These are phyloP conservation scores for Leptopterna dolabrata DNA, from an alignment of 2,888 invertebrate species.

Conservation along the genomic window DNA sequence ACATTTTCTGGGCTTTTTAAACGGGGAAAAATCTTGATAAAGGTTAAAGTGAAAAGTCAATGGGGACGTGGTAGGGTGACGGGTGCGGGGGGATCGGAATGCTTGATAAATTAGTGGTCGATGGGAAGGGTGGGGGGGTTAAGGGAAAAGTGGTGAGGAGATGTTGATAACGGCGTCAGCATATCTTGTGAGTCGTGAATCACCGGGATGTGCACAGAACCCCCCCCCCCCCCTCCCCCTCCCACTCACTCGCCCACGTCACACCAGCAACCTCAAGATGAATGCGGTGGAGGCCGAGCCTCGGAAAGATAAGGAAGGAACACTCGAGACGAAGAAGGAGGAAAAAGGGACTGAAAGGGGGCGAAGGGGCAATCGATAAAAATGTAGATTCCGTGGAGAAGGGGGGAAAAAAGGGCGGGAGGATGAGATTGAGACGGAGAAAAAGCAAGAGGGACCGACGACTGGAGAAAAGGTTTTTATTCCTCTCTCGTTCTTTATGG, in stretches of 20 bases:
- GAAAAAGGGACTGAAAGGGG: neutral
- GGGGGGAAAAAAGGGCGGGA: constrained; percentile 30
- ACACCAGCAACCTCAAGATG: too few species aligned
- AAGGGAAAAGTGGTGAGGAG: constrained; percentile 21
- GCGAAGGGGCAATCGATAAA: constrained; percentile 61
- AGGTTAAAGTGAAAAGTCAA: constrained; percentile 42
- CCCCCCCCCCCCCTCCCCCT: neutral
- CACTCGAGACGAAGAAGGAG: neutral
- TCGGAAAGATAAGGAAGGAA: neutral
- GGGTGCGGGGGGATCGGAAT: neutral
- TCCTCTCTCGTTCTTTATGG: neutral
- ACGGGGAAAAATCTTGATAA: constrained; percentile 36
- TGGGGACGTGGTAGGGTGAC: neutral
- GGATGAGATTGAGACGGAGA: constrained; percentile 21
- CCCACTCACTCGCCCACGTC: neutral
- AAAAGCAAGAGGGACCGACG: constrained; percentile 25
- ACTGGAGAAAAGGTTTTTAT: constrained; percentile 59
- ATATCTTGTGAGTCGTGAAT: constrained; percentile 33
- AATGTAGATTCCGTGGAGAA: constrained; percentile 61
- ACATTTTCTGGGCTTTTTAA: constrained; percentile 27
- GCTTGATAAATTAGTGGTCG: neutral
- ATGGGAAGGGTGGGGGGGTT: neutral
- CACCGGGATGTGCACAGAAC: constrained; percentile 16
- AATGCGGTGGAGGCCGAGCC: neutral
- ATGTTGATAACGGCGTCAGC: constrained; percentile 43